Conservation (phyloP, 2,888 invertebrate genomes). For the Parochlus steinenii region DNA sequence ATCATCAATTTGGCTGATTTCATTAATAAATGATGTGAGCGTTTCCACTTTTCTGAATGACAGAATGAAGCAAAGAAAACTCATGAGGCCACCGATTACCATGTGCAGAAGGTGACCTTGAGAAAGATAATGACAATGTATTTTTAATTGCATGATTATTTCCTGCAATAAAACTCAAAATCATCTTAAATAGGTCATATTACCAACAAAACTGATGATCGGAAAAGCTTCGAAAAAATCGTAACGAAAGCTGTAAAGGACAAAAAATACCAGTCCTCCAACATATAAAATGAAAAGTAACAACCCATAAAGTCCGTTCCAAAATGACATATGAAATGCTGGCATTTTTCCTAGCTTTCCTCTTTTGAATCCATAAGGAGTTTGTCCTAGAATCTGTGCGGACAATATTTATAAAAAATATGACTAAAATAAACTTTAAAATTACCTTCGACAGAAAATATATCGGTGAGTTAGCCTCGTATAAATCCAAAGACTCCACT, state of each 20-base stretch:
- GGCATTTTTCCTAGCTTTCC: not conserved
- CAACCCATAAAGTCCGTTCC: slow-evolving; percentile 1
- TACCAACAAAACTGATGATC: slow-evolving; percentile 5
- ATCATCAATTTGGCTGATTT: slow-evolving; percentile 9
- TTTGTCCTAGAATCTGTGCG: slow-evolving; percentile 2
- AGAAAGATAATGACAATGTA: not conserved
- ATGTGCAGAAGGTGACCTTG: slow-evolving; percentile 9
- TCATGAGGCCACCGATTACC: slow-evolving; percentile 4
- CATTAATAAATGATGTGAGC: slow-evolving; percentile 6
- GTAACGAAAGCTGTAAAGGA: not conserved
- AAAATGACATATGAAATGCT: not conserved
- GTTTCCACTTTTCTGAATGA: slow-evolving; percentile 5
- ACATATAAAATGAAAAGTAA: not conserved
- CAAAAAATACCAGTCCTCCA: slow-evolving; percentile 3
- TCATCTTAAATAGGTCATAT: not conserved
- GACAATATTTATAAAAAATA: not conserved
- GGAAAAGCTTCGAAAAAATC: slow-evolving; percentile 4
- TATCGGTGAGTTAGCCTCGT: slow-evolving; percentile 7
- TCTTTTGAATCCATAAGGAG: slow-evolving; percentile 4
- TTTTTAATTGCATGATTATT: not conserved
- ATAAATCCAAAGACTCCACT: slow-evolving; percentile 2
- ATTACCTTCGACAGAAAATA: slow-evolving; percentile 11
- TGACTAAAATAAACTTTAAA: not conserved
- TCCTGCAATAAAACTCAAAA: not conserved
- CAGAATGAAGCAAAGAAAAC: not conserved